Evolutionary conservation across 2,888 invertebrate genomes (phyloP).

Genomic region (Apoda limacodes): DNA sequence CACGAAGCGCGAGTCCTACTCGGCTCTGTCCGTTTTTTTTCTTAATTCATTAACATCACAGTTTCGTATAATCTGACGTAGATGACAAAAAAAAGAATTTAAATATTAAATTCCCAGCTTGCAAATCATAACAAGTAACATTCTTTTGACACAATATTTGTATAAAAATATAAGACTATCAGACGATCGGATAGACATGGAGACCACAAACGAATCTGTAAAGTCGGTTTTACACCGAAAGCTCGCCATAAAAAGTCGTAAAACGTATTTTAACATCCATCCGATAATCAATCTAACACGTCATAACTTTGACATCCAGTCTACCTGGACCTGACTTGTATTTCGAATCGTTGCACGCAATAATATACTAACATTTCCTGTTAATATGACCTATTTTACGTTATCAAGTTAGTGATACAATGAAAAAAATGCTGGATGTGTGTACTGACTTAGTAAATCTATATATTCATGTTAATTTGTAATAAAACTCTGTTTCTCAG

Average conservation of each 20-base stretch:
- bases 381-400: conserved; percentile 22
- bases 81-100: too few relatives aligned
- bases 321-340: conserved; percentile 46
- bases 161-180: too few relatives aligned
- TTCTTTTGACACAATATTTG: too few relatives aligned
- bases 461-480: conserved; percentile 66
- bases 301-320: conserved; percentile 69
- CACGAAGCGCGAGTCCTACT: too few relatives aligned
- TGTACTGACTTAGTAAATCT: conserved; percentile 56
- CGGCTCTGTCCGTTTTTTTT: too few relatives aligned
- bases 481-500: conserved; percentile 52
- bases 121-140: too few relatives aligned
- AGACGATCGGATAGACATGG: too few relatives aligned
- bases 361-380: conserved; percentile 23
- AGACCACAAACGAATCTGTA: conserved; percentile 52
- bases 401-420: conserved; percentile 25
- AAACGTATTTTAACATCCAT: conserved; percentile 70
- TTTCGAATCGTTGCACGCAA: conserved; percentile 21
- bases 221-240: conserved; percentile 51
- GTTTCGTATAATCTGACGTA: too few relatives aligned
- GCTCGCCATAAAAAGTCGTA: conserved; percentile 64
- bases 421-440: conserved; percentile 43
- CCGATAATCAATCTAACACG: conserved; percentile 72
- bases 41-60: too few relatives aligned
- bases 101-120: too few relatives aligned